Base-by-base conservation (phyloP, 2,888 invertebrate genomes). In the Sympetrum striolatum region DNA sequence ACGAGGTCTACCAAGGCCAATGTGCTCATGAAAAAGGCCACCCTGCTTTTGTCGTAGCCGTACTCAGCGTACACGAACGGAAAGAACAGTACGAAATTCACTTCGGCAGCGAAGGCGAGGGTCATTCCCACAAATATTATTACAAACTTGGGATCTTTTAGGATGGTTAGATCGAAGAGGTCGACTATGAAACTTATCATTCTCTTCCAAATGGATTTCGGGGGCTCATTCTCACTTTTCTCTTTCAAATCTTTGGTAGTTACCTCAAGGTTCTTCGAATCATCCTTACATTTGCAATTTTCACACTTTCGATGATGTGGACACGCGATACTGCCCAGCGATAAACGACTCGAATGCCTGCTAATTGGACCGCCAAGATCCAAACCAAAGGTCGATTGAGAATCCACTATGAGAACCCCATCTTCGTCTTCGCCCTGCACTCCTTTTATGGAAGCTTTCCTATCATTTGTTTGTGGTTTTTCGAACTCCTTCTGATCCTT, bases 41-140 rank as follows among this genome's bases (percentile, higher is more conserved):
- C 96, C 92, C 96, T 93, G 10, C 94, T 92, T 0, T 95, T 96
- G 60, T 94, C 93, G 92, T 96, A 95, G 35, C 94, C 93, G 64
- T 37, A 95, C 92, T 96, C 96, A 81, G 94, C 94, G 25, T 97
- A 93, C 91, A 97, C 96, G 82, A 96, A 96, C 2, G 96, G 96
- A 8, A 96, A 94, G 81, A 96, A 92, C 18, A 96, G 93, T 0
- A 96, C 95, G 92, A 97, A 97, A 92, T 96, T 96, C 0, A 96
- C 94, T 93, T 97, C 97, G 0, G 96, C 96, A 92, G 96, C 96
- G 15, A 96, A 94, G 0, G 96, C 96, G 60, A 96, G 93, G 0
- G 96, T 96, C 93, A 96, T 94, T n/a, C 96, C 96, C 82, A 96
- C 91, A 94, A 96, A 95, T 91, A 96, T 96, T 92, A 96, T 96